These are phyloP conservation scores for Scopus umbretta DNA, from an alignment of 2,113 vertebrate genomes.

Conservation along the genomic window DNA sequence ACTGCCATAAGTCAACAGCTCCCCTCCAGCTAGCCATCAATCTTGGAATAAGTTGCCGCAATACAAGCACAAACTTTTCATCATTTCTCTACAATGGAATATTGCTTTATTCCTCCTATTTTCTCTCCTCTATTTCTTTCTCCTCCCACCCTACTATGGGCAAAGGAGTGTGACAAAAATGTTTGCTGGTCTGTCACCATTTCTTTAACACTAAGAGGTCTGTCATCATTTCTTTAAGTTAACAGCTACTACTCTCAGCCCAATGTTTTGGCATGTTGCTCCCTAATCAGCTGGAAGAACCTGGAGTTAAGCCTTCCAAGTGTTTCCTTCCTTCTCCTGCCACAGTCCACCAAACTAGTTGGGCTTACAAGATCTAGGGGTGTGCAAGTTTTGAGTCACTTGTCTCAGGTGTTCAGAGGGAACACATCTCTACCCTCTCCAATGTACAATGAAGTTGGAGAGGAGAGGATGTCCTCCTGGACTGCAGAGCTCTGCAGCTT, in stretches of 20 bases:
- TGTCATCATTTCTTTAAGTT: neutral
- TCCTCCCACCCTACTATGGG: neutral
- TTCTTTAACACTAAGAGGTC: neutral
- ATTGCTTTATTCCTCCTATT: neutral
- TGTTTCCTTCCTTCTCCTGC: neutral
- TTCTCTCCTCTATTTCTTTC: neutral
- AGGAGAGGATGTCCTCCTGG: neutral
- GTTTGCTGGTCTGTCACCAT: neutral
- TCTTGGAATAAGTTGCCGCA: neutral
- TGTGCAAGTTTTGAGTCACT: neutral
- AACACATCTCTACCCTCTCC: accelerated
- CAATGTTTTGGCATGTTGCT: neutral
- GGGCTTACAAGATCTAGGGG: neutral
- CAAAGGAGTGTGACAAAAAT: neutral
- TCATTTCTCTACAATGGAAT: neutral
- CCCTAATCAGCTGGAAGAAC: neutral
- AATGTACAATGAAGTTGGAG: neutral
- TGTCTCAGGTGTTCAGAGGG: neutral
- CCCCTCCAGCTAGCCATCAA: neutral
- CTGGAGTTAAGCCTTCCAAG: neutral
- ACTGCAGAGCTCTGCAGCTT: neutral
- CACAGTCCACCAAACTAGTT: neutral
- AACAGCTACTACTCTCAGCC: neutral
- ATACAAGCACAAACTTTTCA: neutral
- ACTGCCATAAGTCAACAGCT: neutral